These are phyloP conservation scores for Bombylius discolor DNA, from an alignment of 2,888 invertebrate species.

Conservation along the genomic window DNA sequence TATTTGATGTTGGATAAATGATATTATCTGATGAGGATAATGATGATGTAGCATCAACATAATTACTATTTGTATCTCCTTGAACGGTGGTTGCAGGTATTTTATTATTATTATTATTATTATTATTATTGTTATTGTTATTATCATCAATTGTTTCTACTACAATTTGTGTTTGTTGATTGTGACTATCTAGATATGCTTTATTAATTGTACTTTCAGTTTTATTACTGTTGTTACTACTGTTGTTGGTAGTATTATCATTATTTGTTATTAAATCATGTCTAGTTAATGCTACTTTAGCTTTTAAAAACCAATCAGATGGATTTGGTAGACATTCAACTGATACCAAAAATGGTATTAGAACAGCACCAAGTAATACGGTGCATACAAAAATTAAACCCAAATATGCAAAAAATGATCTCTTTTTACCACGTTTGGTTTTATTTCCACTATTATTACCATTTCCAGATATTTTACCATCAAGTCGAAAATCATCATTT, in stretches of 20 bases:
- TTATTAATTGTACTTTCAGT: conserved; percentile 16
- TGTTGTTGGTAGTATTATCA: neutral
- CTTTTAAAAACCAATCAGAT: conserved; percentile 32
- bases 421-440: conserved; percentile 20
- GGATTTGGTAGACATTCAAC: conserved; percentile 33
- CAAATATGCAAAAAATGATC: conserved; percentile 34
- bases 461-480: conserved; percentile 45
- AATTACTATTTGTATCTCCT: neutral
- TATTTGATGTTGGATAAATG: neutral
- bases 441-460: conserved; percentile 34
- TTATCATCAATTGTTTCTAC: too few relatives aligned
- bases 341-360: conserved; percentile 33
- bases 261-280: neutral
- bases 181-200: conserved; percentile 12
- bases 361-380: conserved; percentile 33
- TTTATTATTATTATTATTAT: neutral
- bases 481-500: conserved; percentile 50
- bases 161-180: neutral
- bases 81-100: neutral
- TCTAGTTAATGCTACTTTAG: conserved; percentile 13
- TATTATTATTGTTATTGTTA: neutral
- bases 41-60: neutral
- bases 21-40: neutral
- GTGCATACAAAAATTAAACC: conserved; percentile 34
- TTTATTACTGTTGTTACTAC: neutral